A percentile compares a stretch with the other conserved stretches of the same genome.
Conservation (phyloP, 2,113 vertebrate species). For the Sturnira hondurensis region DNA sequence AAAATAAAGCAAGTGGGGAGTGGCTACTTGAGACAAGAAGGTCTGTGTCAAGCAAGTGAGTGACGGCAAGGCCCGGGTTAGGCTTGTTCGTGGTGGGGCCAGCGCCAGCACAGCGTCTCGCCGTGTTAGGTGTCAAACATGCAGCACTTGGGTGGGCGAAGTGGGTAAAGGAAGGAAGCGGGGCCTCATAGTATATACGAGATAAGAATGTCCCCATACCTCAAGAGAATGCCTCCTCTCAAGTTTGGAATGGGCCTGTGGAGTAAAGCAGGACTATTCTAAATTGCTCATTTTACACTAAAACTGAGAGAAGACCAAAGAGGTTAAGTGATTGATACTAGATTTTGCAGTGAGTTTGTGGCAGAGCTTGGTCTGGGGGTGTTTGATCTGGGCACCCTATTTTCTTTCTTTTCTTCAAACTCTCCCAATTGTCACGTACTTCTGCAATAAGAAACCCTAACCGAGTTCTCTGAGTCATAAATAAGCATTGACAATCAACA, state of each 20-base stretch:
- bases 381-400: not conserved
- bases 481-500: not conserved
- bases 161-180: not conserved
- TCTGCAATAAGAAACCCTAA: not conserved
- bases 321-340: not conserved
- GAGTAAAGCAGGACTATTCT: not conserved
- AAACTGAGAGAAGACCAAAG: not conserved
- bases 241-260: not conserved
- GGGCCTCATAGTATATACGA: not conserved
- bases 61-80: too few relatives aligned
- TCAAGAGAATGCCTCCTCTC: not conserved
- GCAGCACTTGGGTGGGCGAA: not conserved
- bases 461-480: not conserved
- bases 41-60: not conserved
- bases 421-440: not conserved
- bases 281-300: not conserved
- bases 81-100: not conserved
- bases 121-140: not conserved
- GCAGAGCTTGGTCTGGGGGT: not conserved
- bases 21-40: not conserved
- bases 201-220: not conserved
- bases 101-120: rapidly evolving
- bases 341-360: not conserved
- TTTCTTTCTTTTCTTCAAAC: not conserved
- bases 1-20: not conserved